Evolutionary conservation across 2,797 vertebrate genomes (phyloP).

Genomic region (Acanthis flammea): DNA sequence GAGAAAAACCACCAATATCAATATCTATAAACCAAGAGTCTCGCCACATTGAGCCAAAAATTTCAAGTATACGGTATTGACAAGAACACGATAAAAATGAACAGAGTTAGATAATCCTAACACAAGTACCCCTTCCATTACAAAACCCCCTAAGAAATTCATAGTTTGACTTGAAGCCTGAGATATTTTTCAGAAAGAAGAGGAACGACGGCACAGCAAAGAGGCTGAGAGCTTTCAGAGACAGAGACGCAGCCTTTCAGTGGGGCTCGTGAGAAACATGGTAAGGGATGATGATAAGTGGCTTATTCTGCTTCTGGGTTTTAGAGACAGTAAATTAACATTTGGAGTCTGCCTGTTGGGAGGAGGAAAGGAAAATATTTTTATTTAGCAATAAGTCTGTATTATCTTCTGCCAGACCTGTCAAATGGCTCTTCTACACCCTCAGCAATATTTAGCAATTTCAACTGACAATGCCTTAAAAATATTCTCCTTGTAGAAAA

Average conservation of each 20-base stretch:
- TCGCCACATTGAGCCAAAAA: accelerated
- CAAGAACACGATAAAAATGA: not conserved
- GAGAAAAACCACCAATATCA: not conserved
- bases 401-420: not conserved
- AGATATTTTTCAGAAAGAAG: not conserved
- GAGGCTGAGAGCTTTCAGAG: not conserved
- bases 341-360: not conserved
- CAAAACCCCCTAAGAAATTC: not conserved
- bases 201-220: not conserved
- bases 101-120: not conserved
- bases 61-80: not conserved
- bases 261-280: not conserved
- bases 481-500: not conserved
- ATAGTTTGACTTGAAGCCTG: not conserved
- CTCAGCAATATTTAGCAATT: not conserved
- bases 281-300: not conserved
- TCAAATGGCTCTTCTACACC: not conserved
- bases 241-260: not conserved
- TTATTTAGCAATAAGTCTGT: not conserved
- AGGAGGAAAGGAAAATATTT: not conserved
- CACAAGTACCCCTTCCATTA: not conserved
- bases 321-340: not conserved
- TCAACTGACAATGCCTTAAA: not conserved
- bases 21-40: not conserved
- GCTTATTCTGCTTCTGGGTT: not conserved